A percentile compares a stretch with the other conserved stretches of the same genome.
Conservation (phyloP, 1,140 invertebrate species). For the Ostrea denselamellosa region DNA sequence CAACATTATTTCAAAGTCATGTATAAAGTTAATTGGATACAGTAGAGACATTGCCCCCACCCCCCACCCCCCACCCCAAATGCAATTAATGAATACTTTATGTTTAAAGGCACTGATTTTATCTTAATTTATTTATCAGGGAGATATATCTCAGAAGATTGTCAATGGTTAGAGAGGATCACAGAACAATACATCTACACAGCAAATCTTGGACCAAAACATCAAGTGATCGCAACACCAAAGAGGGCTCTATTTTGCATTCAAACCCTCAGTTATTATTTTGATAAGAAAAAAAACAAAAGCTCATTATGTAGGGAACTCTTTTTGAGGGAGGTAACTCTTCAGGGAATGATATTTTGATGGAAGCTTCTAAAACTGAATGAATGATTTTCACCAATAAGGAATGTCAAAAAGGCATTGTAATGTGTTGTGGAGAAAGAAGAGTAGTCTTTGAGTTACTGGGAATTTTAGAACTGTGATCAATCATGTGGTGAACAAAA, state of each 20-base stretch:
- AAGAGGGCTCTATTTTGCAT: background rate
- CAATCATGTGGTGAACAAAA: too few species aligned
- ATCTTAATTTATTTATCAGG: background rate
- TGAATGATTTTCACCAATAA: background rate
- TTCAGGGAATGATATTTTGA: background rate
- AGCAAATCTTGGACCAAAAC: background rate
- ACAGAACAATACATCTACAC: background rate
- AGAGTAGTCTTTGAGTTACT: too few species aligned
- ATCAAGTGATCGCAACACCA: background rate
- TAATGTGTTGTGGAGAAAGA: too few species aligned
- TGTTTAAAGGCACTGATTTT: background rate
- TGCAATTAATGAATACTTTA: too few species aligned
- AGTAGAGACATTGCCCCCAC: too few species aligned
- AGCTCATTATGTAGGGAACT: background rate
- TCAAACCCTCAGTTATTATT: background rate
- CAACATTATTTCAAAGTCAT: too few species aligned
- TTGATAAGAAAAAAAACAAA: too few species aligned
- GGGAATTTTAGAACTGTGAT: too few species aligned
- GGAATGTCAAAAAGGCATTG: background rate
- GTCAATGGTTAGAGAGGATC: slow-evolving; percentile 4
- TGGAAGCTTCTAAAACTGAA: background rate
- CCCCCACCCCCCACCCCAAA: too few species aligned
- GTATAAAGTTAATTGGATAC: too few species aligned
- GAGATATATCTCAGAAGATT: slow-evolving; percentile 18
- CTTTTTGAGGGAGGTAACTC: background rate